phyloP scores from a whole-genome alignment of 2,888 invertebrate genomes.

The Ichneumon xanthorius region DNA sequence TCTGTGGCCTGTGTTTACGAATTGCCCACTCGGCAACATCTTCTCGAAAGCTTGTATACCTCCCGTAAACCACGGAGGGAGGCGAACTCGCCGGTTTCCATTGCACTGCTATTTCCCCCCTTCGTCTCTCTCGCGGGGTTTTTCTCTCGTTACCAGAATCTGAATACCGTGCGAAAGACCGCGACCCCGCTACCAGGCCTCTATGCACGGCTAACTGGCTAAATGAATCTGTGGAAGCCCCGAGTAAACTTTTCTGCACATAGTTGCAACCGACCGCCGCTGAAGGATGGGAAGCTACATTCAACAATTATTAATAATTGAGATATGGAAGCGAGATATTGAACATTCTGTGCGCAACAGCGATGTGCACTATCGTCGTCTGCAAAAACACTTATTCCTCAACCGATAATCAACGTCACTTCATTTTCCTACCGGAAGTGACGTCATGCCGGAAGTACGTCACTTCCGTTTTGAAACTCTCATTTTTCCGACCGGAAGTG shows the following conservation, averaged over 20 bases:
- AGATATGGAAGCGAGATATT: background rate
- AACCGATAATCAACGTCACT: too few species aligned
- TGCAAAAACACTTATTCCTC: background rate
- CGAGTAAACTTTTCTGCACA: background rate
- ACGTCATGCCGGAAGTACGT: too few species aligned
- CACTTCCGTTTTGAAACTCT: too few species aligned
- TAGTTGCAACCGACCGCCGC: background rate
- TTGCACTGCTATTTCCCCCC: background rate
- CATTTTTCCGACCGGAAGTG: too few species aligned
- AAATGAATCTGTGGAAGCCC: slow-evolving; percentile 7
- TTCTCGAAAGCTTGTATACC: background rate
- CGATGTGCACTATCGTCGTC: background rate
- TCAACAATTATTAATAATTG: background rate
- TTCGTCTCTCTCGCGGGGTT: background rate
- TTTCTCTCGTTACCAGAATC: slow-evolving; percentile 16
- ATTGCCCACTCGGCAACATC: background rate
- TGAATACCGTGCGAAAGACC: slow-evolving; percentile 31
- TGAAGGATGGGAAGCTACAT: background rate
- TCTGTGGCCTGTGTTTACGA: background rate
- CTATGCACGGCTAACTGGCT: background rate
- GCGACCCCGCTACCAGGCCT: background rate
- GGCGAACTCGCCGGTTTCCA: slow-evolving; percentile 4
- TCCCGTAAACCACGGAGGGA: background rate
- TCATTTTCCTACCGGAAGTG: too few species aligned
- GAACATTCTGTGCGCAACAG: background rate